A percentile compares a stretch with the other conserved stretches of the same genome.
These are phyloP conservation scores for Ridgeia piscesae DNA, from an alignment of 1,140 invertebrate species.

Conservation along the genomic window DNA sequence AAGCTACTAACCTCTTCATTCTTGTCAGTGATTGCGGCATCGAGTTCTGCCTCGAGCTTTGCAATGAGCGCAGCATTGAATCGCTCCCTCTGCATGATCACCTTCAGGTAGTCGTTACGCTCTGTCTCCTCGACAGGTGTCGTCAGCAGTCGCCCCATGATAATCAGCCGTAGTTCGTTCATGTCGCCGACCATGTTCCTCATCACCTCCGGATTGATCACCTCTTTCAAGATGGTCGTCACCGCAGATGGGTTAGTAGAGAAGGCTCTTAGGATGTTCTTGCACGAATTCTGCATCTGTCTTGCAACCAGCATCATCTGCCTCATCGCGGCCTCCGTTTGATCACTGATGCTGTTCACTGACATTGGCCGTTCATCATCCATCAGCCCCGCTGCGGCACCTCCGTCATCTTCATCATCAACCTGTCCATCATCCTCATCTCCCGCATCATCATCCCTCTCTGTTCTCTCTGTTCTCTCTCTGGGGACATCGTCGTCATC, in stretches of 20 bases:
- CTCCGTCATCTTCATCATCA: slow-evolving; percentile 33
- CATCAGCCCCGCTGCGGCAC: slow-evolving; percentile 25
- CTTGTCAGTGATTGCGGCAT: slow-evolving; percentile 50
- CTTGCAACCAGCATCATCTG: slow-evolving; percentile 44
- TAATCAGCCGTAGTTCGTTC: slow-evolving; percentile 49
- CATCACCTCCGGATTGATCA: slow-evolving; percentile 16
- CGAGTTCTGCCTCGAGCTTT: slow-evolving; percentile 50
- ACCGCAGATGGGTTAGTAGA: slow-evolving; percentile 44
- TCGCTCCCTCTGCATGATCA: slow-evolving; percentile 47
- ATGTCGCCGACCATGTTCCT: slow-evolving; percentile 39
- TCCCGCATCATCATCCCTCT: slow-evolving; percentile 30
- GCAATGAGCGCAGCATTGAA: slow-evolving; percentile 51
- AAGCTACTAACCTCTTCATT: slow-evolving; percentile 46
- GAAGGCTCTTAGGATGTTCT: slow-evolving; percentile 52
- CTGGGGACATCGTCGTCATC: slow-evolving; percentile 33
- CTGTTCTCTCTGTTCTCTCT: slow-evolving; percentile 39
- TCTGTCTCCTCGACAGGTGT: slow-evolving; percentile 55
- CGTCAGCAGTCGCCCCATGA: slow-evolving; percentile 50
- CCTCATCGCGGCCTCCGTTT: slow-evolving; percentile 39
- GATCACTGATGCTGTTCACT: slow-evolving; percentile 9
- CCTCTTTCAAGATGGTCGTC: slow-evolving; percentile 36
- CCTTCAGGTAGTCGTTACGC: slow-evolving; percentile 46
- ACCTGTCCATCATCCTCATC: slow-evolving; percentile 22
- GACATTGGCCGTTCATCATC: slow-evolving; percentile 33
- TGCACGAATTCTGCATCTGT: slow-evolving; percentile 49